Conservation (phyloP, 2,797 vertebrate genomes). For the Nasua narica region DNA sequence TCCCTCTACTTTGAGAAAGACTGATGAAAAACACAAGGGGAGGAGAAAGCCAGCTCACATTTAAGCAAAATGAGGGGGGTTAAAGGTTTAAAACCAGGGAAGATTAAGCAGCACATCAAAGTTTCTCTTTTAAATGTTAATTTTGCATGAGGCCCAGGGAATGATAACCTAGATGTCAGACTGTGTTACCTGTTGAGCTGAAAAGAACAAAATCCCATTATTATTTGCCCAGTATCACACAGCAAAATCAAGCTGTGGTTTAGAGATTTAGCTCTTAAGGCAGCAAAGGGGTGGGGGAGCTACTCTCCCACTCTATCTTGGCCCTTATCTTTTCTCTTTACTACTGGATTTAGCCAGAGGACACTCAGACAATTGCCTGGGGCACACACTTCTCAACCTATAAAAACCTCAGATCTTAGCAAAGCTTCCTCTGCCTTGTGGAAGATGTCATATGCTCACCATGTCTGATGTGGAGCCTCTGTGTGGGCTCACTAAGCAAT, state of each 20-base stretch:
- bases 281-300: neutral
- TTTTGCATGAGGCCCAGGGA: conserved; percentile 13
- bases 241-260: neutral
- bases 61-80: neutral
- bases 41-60: neutral
- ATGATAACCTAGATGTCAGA: conserved; percentile 31
- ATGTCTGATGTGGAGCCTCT: neutral
- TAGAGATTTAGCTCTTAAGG: conserved; percentile 19
- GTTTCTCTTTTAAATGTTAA: conserved; percentile 66
- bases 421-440: neutral
- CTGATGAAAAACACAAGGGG: neutral
- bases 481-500: neutral
- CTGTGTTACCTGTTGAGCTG: conserved; percentile 43
- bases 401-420: conserved; percentile 41
- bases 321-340: conserved; percentile 14
- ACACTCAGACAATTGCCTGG: neutral
- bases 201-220: conserved; percentile 38
- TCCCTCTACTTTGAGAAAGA: neutral
- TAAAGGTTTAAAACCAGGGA: conserved; percentile 8
- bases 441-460: neutral
- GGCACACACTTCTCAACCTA: conserved; percentile 15
- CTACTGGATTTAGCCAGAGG: conserved; percentile 47
- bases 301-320: neutral
- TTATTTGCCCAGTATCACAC: neutral
- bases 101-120: conserved; percentile 29